A percentile compares a stretch with the other conserved stretches of the same genome.
These are phyloP conservation scores for Entomobrya multifasciata DNA, from an alignment of 2,888 invertebrate genomes.

Conservation along the genomic window DNA sequence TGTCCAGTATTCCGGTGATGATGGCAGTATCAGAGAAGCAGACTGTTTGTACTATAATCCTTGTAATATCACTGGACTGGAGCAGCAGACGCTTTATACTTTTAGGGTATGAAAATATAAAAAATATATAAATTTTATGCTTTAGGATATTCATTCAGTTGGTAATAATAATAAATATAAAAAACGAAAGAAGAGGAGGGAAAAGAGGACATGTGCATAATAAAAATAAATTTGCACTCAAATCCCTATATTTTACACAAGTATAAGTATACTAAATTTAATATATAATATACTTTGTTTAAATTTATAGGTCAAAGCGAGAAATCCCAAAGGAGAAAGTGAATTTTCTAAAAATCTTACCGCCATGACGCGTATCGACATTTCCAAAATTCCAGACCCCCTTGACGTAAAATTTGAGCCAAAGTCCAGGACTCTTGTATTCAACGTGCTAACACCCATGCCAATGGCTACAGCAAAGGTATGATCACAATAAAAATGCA, in stretches of 20 bases:
- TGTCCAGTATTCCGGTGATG: constrained; percentile 86
- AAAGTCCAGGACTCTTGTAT: constrained; percentile 87
- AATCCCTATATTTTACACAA: neutral
- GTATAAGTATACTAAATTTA: no score
- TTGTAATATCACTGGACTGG: constrained; percentile 92
- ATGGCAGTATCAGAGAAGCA: constrained; percentile 87
- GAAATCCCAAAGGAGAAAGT: constrained; percentile 93
- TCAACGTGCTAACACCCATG: constrained; percentile 84
- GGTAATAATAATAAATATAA: constrained; percentile 25
- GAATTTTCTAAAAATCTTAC: constrained; percentile 92
- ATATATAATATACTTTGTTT: no score
- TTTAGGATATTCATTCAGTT: no score
- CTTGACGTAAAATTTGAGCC: constrained; percentile 92
- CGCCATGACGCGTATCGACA: constrained; percentile 91
- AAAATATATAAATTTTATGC: no score
- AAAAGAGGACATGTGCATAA: constrained; percentile 29
- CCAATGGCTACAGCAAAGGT: constrained; percentile 78
- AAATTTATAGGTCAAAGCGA: constrained; percentile 87
- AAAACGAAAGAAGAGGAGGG: neutral
- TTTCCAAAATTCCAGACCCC: constrained; percentile 87
- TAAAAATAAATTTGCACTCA: constrained; percentile 46
- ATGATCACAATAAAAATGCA: constrained; percentile 29
- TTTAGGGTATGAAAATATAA: constrained; percentile 87
- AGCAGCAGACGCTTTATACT: constrained; percentile 92
- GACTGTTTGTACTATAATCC: constrained; percentile 93